phyloP scores from a whole-genome alignment of 1,140 invertebrate species.

The Drosophila kurseongensis region DNA sequence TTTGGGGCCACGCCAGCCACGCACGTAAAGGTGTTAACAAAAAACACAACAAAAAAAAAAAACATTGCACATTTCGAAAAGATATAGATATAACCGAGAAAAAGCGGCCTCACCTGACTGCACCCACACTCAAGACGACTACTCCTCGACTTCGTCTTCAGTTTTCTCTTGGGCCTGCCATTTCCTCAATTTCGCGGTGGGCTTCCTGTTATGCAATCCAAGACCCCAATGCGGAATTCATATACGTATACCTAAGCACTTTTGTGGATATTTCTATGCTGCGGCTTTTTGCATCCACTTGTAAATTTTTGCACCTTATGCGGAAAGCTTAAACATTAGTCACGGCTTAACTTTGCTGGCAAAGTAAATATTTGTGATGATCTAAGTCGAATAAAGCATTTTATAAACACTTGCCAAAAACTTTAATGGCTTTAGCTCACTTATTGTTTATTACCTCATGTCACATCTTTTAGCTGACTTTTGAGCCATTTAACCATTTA shows the following conservation, averaged over 20 bases:
- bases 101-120: conserved; percentile 60
- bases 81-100: conserved; percentile 29
- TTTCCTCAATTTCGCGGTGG: conserved; percentile 54
- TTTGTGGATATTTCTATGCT: conserved; percentile 9
- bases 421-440: background rate
- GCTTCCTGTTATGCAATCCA: conserved; percentile 60
- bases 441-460: conserved; percentile 8
- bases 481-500: background rate
- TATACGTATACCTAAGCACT: background rate
- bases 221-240: conserved; percentile 29
- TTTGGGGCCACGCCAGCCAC: conserved; percentile 52
- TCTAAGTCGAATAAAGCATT: conserved; percentile 36
- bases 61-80: conserved; percentile 74
- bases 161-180: conserved; percentile 55
- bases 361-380: conserved; percentile 44
- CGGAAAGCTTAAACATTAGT: conserved; percentile 47
- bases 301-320: conserved; percentile 69
- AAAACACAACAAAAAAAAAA: conserved; percentile 12
- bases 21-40: conserved; percentile 56
- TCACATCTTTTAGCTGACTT: background rate
- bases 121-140: conserved; percentile 35
- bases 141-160: conserved; percentile 17
- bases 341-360: conserved; percentile 10
- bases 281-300: conserved; percentile 61
- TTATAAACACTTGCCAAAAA: conserved; percentile 2